Evolutionary conservation across 2,888 invertebrate species (phyloP).

Genomic region (Amorpha juglandis): DNA sequence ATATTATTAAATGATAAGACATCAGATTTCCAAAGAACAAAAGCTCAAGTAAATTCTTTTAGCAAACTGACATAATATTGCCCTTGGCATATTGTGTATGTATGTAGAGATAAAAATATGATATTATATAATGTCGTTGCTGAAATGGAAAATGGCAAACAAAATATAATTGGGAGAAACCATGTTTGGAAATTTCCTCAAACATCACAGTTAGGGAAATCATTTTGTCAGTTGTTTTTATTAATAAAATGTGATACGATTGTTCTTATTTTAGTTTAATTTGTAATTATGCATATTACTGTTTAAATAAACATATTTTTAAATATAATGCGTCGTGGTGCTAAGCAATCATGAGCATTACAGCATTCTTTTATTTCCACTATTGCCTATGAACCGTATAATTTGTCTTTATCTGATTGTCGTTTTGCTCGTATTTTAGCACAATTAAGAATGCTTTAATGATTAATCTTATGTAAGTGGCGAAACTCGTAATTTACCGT

Average conservation of each 20-base stretch:
- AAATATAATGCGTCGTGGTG: conserved; percentile 54
- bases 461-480: neutral
- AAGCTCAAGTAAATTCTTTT: conserved; percentile 79
- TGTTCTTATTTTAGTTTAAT: conserved; percentile 48
- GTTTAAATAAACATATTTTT: conserved; percentile 30
- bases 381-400: neutral
- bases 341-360: conserved; percentile 40
- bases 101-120: conserved; percentile 21
- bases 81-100: conserved; percentile 38
- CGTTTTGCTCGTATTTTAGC: neutral
- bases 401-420: neutral
- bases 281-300: conserved; percentile 34
- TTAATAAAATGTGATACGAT: conserved; percentile 57
- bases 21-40: conserved; percentile 81
- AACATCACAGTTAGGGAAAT: conserved; percentile 41
- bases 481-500: neutral
- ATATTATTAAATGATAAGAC: conserved; percentile 68
- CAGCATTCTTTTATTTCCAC: conserved; percentile 32
- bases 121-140: conserved; percentile 21
- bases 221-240: conserved; percentile 42
- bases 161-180: conserved; percentile 35
- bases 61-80: conserved; percentile 60
- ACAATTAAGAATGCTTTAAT: neutral
- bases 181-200: conserved; percentile 20
- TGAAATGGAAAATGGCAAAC: conserved; percentile 27